phyloP scores from a whole-genome alignment of 2,113 vertebrate genomes.

The Polypterus bichir region DNA sequence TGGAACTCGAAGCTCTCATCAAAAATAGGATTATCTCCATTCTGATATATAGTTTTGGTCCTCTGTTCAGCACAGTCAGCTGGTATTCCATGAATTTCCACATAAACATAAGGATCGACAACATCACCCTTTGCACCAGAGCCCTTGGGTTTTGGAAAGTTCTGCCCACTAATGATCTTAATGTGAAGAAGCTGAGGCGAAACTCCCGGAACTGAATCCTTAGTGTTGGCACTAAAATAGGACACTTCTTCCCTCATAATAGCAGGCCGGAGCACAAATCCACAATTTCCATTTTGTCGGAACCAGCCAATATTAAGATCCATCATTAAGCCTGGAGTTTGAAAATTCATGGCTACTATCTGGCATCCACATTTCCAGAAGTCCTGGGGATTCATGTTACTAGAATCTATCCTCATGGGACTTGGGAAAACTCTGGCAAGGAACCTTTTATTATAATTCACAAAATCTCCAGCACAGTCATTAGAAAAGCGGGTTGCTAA shows the following conservation, averaged over 20 bases:
- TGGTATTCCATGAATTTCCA: conserved; percentile 93
- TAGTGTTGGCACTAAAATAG: conserved; percentile 94
- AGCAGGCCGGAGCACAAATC: conserved; percentile 83
- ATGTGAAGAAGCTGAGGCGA: conserved; percentile 93
- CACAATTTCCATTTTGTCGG: conserved; percentile 89
- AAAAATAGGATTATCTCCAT: conserved; percentile 89
- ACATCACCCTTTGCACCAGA: conserved; percentile 94
- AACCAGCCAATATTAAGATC: conserved; percentile 96
- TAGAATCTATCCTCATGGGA: conserved; percentile 94
- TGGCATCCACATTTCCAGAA: conserved; percentile 98
- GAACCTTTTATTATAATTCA: conserved; percentile 95
- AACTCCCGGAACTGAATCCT: conserved; percentile 90
- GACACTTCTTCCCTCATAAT: conserved; percentile 96
- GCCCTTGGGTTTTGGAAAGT: conserved; percentile 95
- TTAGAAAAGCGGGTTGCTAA: conserved; percentile 80
- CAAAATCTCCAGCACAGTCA: conserved; percentile 88
- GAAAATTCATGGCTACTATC: conserved; percentile 96
- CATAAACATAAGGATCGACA: conserved; percentile 91
- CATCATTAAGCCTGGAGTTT: conserved; percentile 95
- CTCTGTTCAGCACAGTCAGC: conserved; percentile 91
- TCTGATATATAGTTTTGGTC: conserved; percentile 90
- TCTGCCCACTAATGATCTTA: conserved; percentile 94
- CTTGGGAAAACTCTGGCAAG: conserved; percentile 84
- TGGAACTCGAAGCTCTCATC: conserved; percentile 98
- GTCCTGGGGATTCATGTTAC: conserved; percentile 98